Conservation (phyloP, 2,113 vertebrate genomes). For the Albula goreensis region DNA sequence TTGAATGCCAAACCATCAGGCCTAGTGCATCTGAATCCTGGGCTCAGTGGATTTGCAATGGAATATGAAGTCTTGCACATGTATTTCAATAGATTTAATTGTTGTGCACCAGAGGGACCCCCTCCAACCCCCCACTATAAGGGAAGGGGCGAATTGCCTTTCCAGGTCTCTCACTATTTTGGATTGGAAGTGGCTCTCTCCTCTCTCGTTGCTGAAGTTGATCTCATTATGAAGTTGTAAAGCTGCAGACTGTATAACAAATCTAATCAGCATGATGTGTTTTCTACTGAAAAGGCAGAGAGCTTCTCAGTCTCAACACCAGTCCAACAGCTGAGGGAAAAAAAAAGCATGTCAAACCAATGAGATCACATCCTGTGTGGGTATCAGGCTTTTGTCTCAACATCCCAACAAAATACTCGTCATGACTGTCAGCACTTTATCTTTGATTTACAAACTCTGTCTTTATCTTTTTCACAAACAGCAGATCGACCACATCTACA, state of each 20-base stretch:
- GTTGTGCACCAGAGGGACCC: slow-evolving; percentile 20
- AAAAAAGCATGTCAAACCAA: slow-evolving; percentile 18
- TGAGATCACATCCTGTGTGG: not conserved
- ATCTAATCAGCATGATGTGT: not conserved
- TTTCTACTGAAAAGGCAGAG: slow-evolving; percentile 2
- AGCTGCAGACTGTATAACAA: not conserved
- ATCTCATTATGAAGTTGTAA: slow-evolving; percentile 5
- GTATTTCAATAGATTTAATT: slow-evolving; percentile 34
- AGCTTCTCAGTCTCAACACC: not conserved
- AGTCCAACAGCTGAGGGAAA: slow-evolving; percentile 15
- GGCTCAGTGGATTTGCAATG: slow-evolving; percentile 42
- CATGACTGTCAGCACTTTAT: not conserved
- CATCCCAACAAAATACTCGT: not conserved
- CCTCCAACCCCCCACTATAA: slow-evolving; percentile 37
- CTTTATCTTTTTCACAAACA: not conserved
- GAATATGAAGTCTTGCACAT: slow-evolving; percentile 40
- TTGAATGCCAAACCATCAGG: slow-evolving; percentile 48
- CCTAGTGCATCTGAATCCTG: slow-evolving; percentile 45
- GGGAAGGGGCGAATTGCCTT: slow-evolving; percentile 24
- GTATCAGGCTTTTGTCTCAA: not conserved
- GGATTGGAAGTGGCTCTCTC: slow-evolving; percentile 36
- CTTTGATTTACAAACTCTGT: not conserved
- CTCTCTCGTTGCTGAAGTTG: slow-evolving; percentile 11
- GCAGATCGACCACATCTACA: not conserved
- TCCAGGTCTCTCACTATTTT: slow-evolving; percentile 29